Conservation (phyloP, 92 coral and sea anemone species). For the Zoanthus gigantus region DNA sequence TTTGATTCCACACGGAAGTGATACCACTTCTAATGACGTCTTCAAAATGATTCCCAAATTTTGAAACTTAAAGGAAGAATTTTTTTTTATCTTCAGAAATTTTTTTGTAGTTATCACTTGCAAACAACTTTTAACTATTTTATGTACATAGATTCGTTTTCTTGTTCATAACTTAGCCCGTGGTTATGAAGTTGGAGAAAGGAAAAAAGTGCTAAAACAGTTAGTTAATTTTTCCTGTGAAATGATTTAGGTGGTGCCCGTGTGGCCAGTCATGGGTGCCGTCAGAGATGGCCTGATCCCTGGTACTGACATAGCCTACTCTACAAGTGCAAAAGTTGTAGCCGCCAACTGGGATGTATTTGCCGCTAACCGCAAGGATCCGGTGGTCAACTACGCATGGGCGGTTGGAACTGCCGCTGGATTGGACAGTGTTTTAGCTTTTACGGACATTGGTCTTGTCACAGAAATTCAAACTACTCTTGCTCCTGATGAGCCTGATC, state of each 20-base stretch:
- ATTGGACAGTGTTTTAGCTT: constrained; percentile 70
- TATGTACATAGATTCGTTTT: too few relatives aligned
- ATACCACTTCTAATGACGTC: too few relatives aligned
- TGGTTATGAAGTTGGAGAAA: not conserved
- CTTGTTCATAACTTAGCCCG: too few relatives aligned
- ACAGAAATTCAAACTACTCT: constrained; percentile 63
- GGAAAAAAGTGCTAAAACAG: not conserved
- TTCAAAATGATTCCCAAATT: too few relatives aligned
- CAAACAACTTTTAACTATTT: too few relatives aligned
- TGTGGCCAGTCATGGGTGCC: constrained; percentile 83
- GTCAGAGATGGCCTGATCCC: constrained; percentile 74
- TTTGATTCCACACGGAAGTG: too few relatives aligned
- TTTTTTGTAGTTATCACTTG: too few relatives aligned
- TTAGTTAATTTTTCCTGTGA: not conserved
- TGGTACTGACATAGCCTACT: constrained; percentile 70
- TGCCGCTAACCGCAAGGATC: constrained; percentile 79
- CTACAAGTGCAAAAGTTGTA: constrained; percentile 70
- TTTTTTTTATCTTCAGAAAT: too few relatives aligned
- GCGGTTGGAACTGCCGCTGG: constrained; percentile 86
- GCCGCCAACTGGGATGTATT: constrained; percentile 90
- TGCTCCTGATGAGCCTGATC: constrained; percentile 77
- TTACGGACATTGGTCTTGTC: constrained; percentile 76
- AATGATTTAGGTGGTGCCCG: constrained; percentile 54
- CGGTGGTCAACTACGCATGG: constrained; percentile 91
- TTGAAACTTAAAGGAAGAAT: too few relatives aligned